These are phyloP conservation scores for Pelmatolapia mariae DNA, from an alignment of 2,113 vertebrate genomes.

Conservation along the genomic window DNA sequence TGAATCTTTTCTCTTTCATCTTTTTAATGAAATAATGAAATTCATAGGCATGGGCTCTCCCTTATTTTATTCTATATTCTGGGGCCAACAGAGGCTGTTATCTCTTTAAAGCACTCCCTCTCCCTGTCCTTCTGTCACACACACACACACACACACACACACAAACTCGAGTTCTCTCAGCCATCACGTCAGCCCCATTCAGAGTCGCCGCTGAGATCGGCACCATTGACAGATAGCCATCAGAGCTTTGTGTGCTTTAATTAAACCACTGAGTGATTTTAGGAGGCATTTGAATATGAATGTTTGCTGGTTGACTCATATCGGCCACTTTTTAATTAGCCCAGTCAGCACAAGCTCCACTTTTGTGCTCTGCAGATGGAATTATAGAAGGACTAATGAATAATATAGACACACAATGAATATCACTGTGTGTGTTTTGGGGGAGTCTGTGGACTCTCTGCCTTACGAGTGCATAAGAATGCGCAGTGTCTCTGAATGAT, in stretches of 20 bases:
- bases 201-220: constrained; percentile 15
- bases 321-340: constrained; percentile 70
- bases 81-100: constrained; percentile 31
- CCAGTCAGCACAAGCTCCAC: constrained; percentile 37
- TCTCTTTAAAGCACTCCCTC: constrained; percentile 57
- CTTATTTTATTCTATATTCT: neutral
- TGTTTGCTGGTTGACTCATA: constrained; percentile 61
- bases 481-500: neutral
- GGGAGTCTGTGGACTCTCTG: neutral
- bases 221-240: constrained; percentile 71
- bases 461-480: neutral
- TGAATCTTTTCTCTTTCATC: neutral
- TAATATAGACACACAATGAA: neutral
- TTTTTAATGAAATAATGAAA: neutral
- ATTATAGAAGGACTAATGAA: constrained; percentile 33
- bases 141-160: neutral
- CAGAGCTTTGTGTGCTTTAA: constrained; percentile 71
- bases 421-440: neutral
- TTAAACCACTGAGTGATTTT: constrained; percentile 61
- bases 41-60: neutral
- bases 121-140: neutral
- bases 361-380: constrained; percentile 16
- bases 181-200: constrained; percentile 47
- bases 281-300: constrained; percentile 63
- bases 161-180: constrained; percentile 8